A percentile compares a stretch with the other conserved stretches of the same genome.
phyloP scores from a whole-genome alignment of 2,797 vertebrate genomes.

The Myotis findleyi region DNA sequence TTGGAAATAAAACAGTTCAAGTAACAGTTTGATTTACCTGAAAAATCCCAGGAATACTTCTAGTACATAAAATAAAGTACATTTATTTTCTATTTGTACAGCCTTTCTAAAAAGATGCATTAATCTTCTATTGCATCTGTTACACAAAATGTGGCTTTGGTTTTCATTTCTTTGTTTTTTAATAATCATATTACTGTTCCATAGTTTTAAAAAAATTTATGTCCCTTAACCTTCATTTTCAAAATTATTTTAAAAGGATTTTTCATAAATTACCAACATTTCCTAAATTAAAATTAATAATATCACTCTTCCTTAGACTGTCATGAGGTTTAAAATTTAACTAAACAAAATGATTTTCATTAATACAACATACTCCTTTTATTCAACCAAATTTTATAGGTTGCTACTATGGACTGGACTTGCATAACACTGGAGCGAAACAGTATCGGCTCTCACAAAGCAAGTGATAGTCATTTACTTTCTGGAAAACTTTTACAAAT shows the following conservation, averaged over 20 bases:
- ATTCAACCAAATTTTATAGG: neutral
- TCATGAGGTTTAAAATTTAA: neutral
- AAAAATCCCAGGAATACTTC: constrained; percentile 7
- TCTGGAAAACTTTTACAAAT: neutral
- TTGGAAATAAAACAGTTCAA: constrained; percentile 2
- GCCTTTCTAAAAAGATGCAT: neutral
- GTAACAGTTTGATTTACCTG: neutral
- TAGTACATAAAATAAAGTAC: neutral
- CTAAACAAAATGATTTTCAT: neutral
- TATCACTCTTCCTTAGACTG: neutral
- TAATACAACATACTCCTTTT: neutral
- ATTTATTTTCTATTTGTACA: neutral
- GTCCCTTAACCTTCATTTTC: neutral
- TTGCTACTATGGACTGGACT: neutral
- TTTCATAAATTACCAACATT: neutral
- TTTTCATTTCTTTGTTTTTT: constrained; percentile 23
- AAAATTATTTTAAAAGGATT: constrained; percentile 41
- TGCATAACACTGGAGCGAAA: neutral
- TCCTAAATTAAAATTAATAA: constrained; percentile 41
- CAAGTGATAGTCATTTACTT: neutral
- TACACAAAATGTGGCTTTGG: neutral
- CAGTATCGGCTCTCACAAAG: neutral
- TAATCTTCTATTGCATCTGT: neutral
- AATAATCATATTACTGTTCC: neutral
- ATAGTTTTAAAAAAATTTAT: neutral